A percentile compares a stretch with the other conserved stretches of the same genome.
Conservation (phyloP, 1,140 invertebrate species). For the Nephila pilipes region DNA sequence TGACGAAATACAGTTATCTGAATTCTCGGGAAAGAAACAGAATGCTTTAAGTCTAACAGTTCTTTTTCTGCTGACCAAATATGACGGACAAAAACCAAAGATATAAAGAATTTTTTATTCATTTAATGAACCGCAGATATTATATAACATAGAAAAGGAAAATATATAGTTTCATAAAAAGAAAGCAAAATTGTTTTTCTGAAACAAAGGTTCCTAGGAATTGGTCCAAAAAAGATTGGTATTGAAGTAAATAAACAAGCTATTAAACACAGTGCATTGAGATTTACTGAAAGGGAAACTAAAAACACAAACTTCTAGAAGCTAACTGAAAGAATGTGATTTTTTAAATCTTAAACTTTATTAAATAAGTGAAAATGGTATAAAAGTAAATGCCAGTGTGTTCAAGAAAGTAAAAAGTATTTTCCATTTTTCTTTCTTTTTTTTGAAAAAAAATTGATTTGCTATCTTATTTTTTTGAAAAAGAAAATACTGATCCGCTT, state of each 20-base stretch:
- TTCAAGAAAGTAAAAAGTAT: neutral
- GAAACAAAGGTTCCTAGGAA: neutral
- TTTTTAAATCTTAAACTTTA: neutral
- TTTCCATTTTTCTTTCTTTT: neutral
- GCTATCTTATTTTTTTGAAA: neutral
- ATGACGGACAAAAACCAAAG: no score
- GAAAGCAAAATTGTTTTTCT: neutral
- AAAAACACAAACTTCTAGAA: neutral
- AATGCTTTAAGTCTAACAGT: no score
- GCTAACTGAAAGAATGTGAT: constrained; percentile 1
- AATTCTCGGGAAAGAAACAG: no score
- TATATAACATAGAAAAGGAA: neutral
- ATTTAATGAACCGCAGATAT: neutral
- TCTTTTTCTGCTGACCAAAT: no score
- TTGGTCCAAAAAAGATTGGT: neutral
- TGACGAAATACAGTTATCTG: no score
- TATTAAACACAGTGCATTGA: neutral
- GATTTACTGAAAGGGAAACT: neutral
- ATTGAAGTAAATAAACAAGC: neutral
- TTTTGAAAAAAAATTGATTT: neutral
- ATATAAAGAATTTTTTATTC: neutral
- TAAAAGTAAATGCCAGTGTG: neutral
- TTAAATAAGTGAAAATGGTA: neutral
- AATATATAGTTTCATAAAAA: neutral
- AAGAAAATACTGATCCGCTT: constrained; percentile 23